Evolutionary conservation across 2,113 vertebrate species (phyloP), one percentile per base, ranked within the genome.

Genomic region (Oncorhynchus masou): DNA sequence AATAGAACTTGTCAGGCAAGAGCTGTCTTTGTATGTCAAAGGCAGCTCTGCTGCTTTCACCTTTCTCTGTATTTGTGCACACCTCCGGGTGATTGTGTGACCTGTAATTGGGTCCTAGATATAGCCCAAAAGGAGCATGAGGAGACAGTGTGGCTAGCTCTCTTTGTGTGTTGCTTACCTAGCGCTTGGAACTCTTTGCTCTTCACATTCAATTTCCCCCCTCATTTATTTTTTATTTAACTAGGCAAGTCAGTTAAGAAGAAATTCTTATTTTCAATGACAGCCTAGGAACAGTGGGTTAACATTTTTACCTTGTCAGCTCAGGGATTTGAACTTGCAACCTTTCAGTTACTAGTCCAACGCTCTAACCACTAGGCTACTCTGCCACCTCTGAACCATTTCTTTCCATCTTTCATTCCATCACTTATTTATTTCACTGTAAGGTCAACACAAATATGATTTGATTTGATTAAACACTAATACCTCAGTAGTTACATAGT

Each of bases 1-100:
- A 75, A 39, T 78, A 48, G 71, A 78, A 74, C 60, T 75, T 85
- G 79, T 84, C 81, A 77, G 60, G 83, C 85, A 87, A 88, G 57
- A 59, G 74, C 70, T 79, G 80, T 78, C 80, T 51, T 60, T 71
- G 76, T 82, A 84, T n/a, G n/a, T n/a, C n/a, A n/a, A n/a, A n/a
- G n/a, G n/a, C n/a, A n/a, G n/a, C n/a, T n/a, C n/a, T n/a, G n/a
- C n/a, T n/a, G n/a, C n/a, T n/a, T n/a, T n/a, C n/a, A n/a, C n/a
- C n/a, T 22, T 6, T 66, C 62, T 72, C 24, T 75, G 64, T 49
- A 19, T 68, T 76, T 75, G 70, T 73, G 59, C n/a, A 62, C 1
- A 34, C 39, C 59, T 31, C 9, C 49, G 75, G 57, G 34, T 66
- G 74, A 75, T 83, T 69, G 81, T 66, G 49, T 80, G 78, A 76